These are phyloP conservation scores for Dioctria rufipes DNA, from an alignment of 2,888 invertebrate species.

Conservation along the genomic window DNA sequence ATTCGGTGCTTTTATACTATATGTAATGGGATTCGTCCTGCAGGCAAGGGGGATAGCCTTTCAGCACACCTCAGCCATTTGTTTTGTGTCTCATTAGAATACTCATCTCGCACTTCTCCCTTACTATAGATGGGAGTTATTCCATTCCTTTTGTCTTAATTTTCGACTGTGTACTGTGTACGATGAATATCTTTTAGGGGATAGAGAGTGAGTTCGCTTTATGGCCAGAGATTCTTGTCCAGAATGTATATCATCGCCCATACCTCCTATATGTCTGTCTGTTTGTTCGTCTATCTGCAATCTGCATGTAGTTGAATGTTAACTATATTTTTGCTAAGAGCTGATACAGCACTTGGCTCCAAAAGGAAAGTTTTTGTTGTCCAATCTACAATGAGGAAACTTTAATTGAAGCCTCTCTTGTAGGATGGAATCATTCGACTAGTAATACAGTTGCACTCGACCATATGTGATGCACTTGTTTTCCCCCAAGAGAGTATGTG, in stretches of 20 bases:
- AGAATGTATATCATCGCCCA: neutral
- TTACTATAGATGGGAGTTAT: neutral
- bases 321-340: constrained; percentile 23
- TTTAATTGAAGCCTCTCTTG: constrained; percentile 56
- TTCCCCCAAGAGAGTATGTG: constrained; percentile 1
- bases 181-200: neutral
- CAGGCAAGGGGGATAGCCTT: constrained; percentile 1
- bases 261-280: neutral
- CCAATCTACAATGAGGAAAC: constrained; percentile 45
- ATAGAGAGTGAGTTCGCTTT: no score
- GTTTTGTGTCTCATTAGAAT: constrained; percentile 38
- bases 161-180: neutral
- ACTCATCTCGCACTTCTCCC: neutral
- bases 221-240: neutral
- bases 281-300: constrained; percentile 5
- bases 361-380: constrained; percentile 22
- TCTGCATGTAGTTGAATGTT: constrained; percentile 41
- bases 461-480: neutral
- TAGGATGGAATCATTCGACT: constrained; percentile 23
- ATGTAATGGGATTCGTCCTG: neutral
- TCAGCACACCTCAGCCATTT: neutral
- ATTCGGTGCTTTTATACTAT: constrained; percentile 1
- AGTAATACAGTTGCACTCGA: neutral
- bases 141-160: constrained; percentile 25
- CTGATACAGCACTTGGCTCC: constrained; percentile 19